phyloP scores from a whole-genome alignment of 2,113 vertebrate species.

The Sprattus sprattus region DNA sequence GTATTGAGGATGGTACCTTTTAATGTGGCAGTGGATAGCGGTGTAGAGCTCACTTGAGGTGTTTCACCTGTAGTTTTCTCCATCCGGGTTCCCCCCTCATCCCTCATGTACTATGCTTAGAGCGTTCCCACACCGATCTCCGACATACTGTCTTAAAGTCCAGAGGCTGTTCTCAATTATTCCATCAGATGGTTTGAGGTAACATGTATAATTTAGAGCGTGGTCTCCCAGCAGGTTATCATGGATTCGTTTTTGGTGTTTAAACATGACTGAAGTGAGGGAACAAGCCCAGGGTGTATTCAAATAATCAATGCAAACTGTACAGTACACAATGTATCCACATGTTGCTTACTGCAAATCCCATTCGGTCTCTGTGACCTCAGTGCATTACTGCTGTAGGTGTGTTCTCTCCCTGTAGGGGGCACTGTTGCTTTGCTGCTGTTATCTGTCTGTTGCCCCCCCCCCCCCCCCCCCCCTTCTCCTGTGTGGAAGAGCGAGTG shows the following conservation, averaged over 20 bases:
- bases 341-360: not conserved
- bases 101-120: too few species aligned
- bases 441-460: conserved; percentile 3
- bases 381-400: not conserved
- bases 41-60: not conserved
- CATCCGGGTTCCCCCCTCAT: too few species aligned
- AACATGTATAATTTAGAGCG: too few species aligned
- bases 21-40: not conserved
- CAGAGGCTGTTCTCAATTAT: too few species aligned
- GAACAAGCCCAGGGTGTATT: not conserved
- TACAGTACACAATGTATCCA: not conserved
- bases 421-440: conserved; percentile 68
- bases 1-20: not conserved
- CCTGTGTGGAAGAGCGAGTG: not conserved
- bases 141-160: too few species aligned
- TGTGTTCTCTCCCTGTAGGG: conserved; percentile 61
- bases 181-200: too few species aligned
- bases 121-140: too few species aligned
- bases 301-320: too few species aligned
- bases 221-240: too few species aligned
- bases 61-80: not conserved
- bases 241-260: not conserved
- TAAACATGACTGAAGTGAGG: not conserved
- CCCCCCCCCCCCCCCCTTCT: not conserved
- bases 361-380: not conserved